Evolutionary conservation across 2,113 vertebrate species (phyloP), one percentile per base, ranked within the genome.

Genomic region (Calypte anna): DNA sequence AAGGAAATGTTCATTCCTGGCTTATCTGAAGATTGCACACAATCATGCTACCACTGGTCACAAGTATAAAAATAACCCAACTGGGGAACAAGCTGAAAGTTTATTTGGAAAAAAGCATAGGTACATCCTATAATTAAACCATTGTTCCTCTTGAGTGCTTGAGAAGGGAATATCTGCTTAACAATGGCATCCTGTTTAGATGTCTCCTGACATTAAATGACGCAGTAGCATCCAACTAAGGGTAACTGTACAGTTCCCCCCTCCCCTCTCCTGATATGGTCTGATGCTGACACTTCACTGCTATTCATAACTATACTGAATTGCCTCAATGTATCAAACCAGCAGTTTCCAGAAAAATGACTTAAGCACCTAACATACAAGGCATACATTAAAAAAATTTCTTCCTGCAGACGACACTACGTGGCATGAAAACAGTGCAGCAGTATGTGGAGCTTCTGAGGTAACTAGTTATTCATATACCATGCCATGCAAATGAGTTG

Each of bases 51-150:
- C 36, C 80, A 40, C 77, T 72, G 64, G 50, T 59, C 77, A 31
- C 88, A 76, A 81, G 72, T 38, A 91, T 70, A 78, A 95, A 93
- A 97, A 95, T 58, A 94, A 92, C 83, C 50, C 31, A 62, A 76
- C 43, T 43, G 59, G 66, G 78, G 74, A 94, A 96, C 70, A 91
- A 94, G 82, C 80, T 55, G 86, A 83, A 95, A 95, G 80, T 94
- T 72, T 91, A 94, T 79, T 83, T 91, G 66, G 77, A 92, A 92
- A 92, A 54, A 96, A 80, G 77, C 76, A 91, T 24, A 96, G 91
- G 94, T 93, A 94, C 88, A 79, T 93, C 82, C 93, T 88, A 94
- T 89, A 93, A 91, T 87, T 89, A 95, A 93, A 74, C 53, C 63
- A 93, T 53, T 94, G 84, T 94, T 96, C 77, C 85, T 88, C 75